A percentile compares a stretch with the other conserved stretches of the same genome.
Conservation (phyloP, 2,797 vertebrate genomes). For the Cichlasoma orientale region DNA sequence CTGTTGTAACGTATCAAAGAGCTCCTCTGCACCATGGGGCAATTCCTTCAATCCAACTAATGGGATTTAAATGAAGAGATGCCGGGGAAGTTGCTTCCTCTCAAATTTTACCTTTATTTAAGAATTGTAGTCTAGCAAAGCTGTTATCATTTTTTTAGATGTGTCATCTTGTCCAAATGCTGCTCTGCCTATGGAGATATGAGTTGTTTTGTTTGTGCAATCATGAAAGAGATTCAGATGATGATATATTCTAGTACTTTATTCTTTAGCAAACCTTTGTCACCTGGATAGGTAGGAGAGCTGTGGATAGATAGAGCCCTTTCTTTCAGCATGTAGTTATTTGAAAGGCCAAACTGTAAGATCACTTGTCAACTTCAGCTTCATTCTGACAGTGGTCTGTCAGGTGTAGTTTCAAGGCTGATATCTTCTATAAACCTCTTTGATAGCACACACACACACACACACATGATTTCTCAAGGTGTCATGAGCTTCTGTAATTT, state of each 20-base stretch:
- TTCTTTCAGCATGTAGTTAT: constrained; percentile 9
- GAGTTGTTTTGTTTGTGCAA: neutral
- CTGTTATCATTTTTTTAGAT: neutral
- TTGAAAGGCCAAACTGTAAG: constrained; percentile 35
- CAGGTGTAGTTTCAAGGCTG: constrained; percentile 25
- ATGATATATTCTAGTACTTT: neutral
- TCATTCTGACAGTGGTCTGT: constrained; percentile 32
- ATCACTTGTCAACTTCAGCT: constrained; percentile 29
- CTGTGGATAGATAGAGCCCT: constrained; percentile 11
- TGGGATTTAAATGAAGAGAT: constrained; percentile 23
- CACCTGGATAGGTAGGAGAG: neutral
- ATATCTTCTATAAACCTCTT: constrained; percentile 14
- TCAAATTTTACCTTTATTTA: neutral
- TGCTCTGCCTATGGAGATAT: neutral
- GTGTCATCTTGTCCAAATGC: neutral
- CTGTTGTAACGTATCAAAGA: constrained; percentile 44
- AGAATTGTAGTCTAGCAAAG: neutral
- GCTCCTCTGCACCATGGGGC: neutral
- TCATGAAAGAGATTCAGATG: neutral
- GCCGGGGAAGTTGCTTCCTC: neutral
- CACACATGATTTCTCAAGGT: constrained; percentile 4
- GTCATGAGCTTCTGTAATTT: neutral
- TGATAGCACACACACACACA: constrained; percentile 6
- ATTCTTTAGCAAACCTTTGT: constrained; percentile 5
- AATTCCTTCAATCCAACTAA: constrained; percentile 26